phyloP scores from a whole-genome alignment of 2,888 invertebrate species.

The Sceliomorpha sp. region DNA sequence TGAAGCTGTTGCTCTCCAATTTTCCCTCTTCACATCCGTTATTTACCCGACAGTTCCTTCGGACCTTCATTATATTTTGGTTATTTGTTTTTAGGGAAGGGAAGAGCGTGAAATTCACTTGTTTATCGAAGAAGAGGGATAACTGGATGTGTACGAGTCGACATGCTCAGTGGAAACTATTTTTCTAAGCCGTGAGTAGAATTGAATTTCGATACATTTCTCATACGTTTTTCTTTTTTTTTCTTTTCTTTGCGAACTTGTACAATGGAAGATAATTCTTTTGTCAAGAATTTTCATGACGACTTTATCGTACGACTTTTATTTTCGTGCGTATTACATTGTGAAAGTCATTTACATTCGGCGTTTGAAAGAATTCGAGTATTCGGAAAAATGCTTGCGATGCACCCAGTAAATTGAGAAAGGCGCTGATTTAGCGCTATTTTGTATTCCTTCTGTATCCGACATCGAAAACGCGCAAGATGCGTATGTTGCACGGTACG shows the following conservation, averaged over 20 bases:
- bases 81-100: constrained; percentile 17
- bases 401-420: constrained; percentile 36
- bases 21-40: constrained; percentile 30
- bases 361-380: constrained; percentile 15
- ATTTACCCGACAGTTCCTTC: constrained; percentile 33
- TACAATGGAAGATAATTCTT: too few species aligned
- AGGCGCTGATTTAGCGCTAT: constrained; percentile 53
- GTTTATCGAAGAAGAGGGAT: neutral
- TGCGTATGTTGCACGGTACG: constrained; percentile 48
- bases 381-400: constrained; percentile 36
- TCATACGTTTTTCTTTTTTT: too few species aligned
- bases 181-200: neutral
- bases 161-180: neutral
- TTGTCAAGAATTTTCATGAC: too few species aligned
- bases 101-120: constrained; percentile 1
- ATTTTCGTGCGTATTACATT: constrained; percentile 5
- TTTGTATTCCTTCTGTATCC: constrained; percentile 57
- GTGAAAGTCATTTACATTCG: constrained; percentile 9
- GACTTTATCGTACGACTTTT: too few species aligned
- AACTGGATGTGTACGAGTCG: neutral
- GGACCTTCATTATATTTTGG: constrained; percentile 32
- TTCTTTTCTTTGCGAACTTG: too few species aligned
- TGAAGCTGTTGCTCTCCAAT: constrained; percentile 35
- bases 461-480: constrained; percentile 49
- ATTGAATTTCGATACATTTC: neutral